These are phyloP conservation scores for Sitophilus oryzae DNA, from an alignment of 1,140 invertebrate species.

Conservation along the genomic window DNA sequence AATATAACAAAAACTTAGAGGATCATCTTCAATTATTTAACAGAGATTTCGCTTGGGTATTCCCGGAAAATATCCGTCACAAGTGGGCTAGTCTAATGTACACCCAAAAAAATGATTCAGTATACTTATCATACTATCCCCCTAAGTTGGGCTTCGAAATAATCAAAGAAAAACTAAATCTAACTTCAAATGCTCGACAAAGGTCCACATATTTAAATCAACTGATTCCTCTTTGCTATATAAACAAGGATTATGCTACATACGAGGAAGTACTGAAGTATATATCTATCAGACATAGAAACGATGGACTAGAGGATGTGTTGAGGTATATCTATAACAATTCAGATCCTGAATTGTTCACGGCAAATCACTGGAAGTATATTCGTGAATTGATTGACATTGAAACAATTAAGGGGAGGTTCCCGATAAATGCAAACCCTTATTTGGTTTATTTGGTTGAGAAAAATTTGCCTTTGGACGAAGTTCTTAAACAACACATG, in stretches of 20 bases:
- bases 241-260: slow-evolving; percentile 9
- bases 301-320: slow-evolving; percentile 3
- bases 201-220: neutral
- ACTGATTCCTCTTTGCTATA: slow-evolving; percentile 5
- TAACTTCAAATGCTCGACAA: neutral
- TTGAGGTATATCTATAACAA: neutral
- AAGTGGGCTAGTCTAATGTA: slow-evolving; percentile 9
- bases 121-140: neutral
- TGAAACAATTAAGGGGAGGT: slow-evolving; percentile 1
- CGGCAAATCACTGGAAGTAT: slow-evolving; percentile 7
- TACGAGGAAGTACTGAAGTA: slow-evolving; percentile 16
- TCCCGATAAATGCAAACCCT: neutral
- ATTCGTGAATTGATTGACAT: slow-evolving; percentile 11
- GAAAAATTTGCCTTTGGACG: slow-evolving; percentile 3
- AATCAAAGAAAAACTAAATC: slow-evolving; percentile 10
- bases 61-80: slow-evolving; percentile 2
- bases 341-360: slow-evolving; percentile 1
- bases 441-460: slow-evolving; percentile 8
- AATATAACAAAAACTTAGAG: slow-evolving; percentile 8
- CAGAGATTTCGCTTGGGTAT: neutral
- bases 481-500: neutral
- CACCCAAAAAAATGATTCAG: neutral
- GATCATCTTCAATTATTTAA: slow-evolving; percentile 3
- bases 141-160: slow-evolving; percentile 2
- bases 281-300: slow-evolving; percentile 14